Evolutionary conservation across 1,140 invertebrate genomes (phyloP).

Genomic region (Grapholita molesta): DNA sequence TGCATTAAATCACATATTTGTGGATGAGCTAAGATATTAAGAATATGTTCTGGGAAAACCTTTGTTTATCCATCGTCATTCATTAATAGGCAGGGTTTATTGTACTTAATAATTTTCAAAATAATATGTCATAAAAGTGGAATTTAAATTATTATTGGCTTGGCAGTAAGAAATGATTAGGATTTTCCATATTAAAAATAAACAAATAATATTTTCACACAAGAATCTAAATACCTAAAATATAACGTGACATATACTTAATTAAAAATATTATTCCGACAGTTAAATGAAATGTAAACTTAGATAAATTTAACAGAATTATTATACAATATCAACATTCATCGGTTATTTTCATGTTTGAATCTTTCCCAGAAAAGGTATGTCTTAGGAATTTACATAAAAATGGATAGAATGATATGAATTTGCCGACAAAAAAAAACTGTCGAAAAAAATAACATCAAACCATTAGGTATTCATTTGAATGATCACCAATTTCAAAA

Average conservation of each 20-base stretch:
- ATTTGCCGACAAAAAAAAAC: no score
- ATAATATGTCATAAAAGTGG: background rate
- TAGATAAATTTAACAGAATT: background rate
- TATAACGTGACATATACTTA: no score
- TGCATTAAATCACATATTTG: slow-evolving; percentile 4
- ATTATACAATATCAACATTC: background rate
- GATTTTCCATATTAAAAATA: no score
- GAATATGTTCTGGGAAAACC: background rate
- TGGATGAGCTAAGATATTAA: background rate
- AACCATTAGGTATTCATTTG: no score
- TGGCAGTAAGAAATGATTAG: no score
- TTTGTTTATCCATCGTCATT: background rate
- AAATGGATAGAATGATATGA: background rate
- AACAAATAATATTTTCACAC: no score
- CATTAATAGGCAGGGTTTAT: background rate
- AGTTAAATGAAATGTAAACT: background rate
- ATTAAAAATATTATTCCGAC: no score
- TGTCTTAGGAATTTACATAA: background rate
- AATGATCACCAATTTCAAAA: background rate
- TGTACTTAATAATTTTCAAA: background rate
- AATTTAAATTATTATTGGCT: no score
- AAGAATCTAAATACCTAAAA: no score
- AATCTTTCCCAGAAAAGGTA: background rate
- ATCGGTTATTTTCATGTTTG: background rate
- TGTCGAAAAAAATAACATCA: no score